Evolutionary conservation across 2,797 vertebrate species (phyloP).

Genomic region (Phylloscopus collybita): DNA sequence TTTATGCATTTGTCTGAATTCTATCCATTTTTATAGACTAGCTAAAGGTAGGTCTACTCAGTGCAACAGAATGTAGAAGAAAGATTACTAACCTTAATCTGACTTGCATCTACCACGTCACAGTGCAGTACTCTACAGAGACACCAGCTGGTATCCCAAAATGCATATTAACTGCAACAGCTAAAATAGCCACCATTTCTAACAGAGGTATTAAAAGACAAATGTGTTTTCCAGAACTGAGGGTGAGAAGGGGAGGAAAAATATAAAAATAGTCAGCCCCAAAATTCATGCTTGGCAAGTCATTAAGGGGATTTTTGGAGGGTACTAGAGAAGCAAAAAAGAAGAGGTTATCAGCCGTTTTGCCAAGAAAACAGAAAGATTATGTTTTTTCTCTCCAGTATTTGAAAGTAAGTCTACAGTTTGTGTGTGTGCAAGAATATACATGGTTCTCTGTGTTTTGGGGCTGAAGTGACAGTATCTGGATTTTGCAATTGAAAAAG

Average conservation of each 20-base stretch:
- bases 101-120: neutral
- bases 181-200: neutral
- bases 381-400: neutral
- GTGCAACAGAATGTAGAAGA: neutral
- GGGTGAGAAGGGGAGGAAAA: fast-evolving
- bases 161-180: neutral
- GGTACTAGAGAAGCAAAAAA: neutral
- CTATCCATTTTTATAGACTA: neutral
- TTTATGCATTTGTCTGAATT: neutral
- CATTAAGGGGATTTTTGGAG: neutral
- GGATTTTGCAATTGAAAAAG: neutral
- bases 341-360: neutral
- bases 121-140: neutral
- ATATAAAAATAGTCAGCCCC: neutral
- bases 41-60: neutral
- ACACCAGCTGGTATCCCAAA: neutral
- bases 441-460: neutral
- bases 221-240: neutral
- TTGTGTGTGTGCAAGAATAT: neutral
- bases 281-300: neutral
- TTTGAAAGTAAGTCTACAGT: neutral
- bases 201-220: neutral
- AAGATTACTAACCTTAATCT: neutral
- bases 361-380: neutral
- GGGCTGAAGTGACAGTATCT: neutral